These are phyloP conservation scores for Megamerina dolium DNA, from an alignment of 2,888 invertebrate species.

Conservation along the genomic window DNA sequence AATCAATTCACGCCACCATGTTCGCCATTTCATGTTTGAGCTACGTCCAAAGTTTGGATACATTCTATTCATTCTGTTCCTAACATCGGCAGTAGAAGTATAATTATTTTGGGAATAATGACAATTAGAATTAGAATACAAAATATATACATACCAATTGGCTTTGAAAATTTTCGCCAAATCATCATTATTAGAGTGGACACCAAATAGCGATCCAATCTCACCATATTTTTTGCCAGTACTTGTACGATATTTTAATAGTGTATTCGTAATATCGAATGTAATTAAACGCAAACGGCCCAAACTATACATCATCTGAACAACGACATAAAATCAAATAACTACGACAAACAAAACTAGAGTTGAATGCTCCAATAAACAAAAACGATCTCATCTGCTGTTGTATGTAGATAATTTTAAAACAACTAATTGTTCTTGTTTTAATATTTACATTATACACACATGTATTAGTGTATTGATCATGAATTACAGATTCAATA, in stretches of 20 bases:
- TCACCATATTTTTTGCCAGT: slow-evolving; percentile 71
- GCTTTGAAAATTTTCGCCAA: slow-evolving; percentile 58
- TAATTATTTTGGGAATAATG: too few species aligned
- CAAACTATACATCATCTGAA: slow-evolving; percentile 26
- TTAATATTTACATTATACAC: too few species aligned
- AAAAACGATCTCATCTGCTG: too few species aligned
- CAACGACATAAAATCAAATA: too few species aligned
- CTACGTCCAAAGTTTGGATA: slow-evolving; percentile 77
- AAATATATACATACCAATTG: slow-evolving; percentile 56
- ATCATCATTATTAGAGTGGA: slow-evolving; percentile 56
- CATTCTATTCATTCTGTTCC: slow-evolving; percentile 54
- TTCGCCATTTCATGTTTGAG: slow-evolving; percentile 64
- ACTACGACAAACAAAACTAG: too few species aligned
- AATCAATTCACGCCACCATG: slow-evolving; percentile 69
- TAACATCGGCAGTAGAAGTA: too few species aligned
- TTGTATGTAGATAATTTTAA: too few species aligned
- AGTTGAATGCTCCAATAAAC: too few species aligned
- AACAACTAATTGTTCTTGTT: too few species aligned
- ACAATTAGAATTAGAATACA: too few species aligned
- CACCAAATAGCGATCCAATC: slow-evolving; percentile 65
- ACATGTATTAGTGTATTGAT: too few species aligned
- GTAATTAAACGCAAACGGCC: slow-evolving; percentile 59
- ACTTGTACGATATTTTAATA: slow-evolving; percentile 63
- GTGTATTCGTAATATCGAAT: slow-evolving; percentile 83
- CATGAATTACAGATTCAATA: too few species aligned